phyloP scores from a whole-genome alignment of 2,797 vertebrate genomes.

The Acanthurus lineatus region DNA sequence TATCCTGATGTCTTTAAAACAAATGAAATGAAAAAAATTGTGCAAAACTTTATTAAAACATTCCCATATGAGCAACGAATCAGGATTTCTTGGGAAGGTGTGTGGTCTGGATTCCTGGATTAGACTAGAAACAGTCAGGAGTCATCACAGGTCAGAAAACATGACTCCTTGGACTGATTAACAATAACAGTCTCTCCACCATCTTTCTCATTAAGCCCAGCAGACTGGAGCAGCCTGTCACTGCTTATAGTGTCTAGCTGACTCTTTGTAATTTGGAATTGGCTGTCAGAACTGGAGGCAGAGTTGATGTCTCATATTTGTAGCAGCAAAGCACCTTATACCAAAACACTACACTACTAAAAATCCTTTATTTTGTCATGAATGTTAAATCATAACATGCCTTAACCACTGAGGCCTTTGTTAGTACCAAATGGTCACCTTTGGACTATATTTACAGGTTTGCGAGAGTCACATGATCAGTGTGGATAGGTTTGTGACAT shows the following conservation, averaged over 20 bases:
- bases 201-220: slow-evolving; percentile 11
- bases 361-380: not conserved
- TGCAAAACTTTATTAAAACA: not conserved
- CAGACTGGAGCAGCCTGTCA: slow-evolving; percentile 9
- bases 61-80: not conserved
- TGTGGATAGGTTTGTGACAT: too few species aligned
- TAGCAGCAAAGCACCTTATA: slow-evolving; percentile 20
- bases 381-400: too few species aligned
- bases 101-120: not conserved
- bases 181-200: not conserved
- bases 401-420: too few species aligned
- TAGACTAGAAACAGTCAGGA: not conserved
- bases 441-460: too few species aligned
- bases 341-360: slow-evolving; percentile 9
- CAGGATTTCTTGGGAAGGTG: not conserved
- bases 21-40: not conserved
- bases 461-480: too few species aligned
- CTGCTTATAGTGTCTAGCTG: not conserved
- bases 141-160: slow-evolving; percentile 6
- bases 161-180: slow-evolving; percentile 16
- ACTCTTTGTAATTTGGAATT: slow-evolving; percentile 33
- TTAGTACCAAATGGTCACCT: too few species aligned
- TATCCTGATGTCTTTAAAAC: not conserved
- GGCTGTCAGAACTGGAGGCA: slow-evolving; percentile 16
- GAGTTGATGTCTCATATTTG: not conserved